phyloP scores from a whole-genome alignment of 2,797 vertebrate genomes.

The Tangara arthus region DNA sequence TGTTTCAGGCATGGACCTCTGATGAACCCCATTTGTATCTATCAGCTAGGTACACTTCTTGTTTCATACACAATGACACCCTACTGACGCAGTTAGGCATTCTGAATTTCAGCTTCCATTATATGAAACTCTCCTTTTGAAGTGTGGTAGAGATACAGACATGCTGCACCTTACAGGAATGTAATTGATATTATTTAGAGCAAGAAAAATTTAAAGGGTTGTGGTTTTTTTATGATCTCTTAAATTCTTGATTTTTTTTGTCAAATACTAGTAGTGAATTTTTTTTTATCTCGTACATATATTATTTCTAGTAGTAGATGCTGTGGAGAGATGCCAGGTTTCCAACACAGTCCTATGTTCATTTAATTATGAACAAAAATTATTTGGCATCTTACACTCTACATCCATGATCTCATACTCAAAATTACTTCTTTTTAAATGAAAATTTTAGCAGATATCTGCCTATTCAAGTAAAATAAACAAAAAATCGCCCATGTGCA shows the following conservation, averaged over 20 bases:
- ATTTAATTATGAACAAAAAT: neutral
- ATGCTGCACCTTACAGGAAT: neutral
- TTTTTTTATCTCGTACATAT: neutral
- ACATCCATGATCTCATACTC: rapidly evolving
- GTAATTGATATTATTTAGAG: neutral
- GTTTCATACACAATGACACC: neutral
- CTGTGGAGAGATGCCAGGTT: neutral
- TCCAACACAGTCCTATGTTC: neutral
- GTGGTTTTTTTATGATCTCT: neutral
- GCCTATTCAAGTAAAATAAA: neutral
- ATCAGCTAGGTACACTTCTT: neutral
- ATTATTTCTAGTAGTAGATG: neutral
- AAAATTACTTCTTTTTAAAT: neutral
- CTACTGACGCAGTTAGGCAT: neutral
- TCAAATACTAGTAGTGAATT: neutral
- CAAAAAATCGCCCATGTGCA: neutral
- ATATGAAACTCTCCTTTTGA: neutral
- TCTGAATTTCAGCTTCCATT: neutral
- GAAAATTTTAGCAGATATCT: neutral
- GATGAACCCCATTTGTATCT: neutral
- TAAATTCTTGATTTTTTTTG: neutral
- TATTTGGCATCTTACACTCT: neutral
- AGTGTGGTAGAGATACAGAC: neutral
- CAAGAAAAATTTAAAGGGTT: neutral
- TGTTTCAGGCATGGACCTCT: neutral